Percentiles rank a stretch among this genome's conserved stretches.
Conservation (phyloP, 2,797 vertebrate genomes). For the Schizothorax lantsangensis region DNA sequence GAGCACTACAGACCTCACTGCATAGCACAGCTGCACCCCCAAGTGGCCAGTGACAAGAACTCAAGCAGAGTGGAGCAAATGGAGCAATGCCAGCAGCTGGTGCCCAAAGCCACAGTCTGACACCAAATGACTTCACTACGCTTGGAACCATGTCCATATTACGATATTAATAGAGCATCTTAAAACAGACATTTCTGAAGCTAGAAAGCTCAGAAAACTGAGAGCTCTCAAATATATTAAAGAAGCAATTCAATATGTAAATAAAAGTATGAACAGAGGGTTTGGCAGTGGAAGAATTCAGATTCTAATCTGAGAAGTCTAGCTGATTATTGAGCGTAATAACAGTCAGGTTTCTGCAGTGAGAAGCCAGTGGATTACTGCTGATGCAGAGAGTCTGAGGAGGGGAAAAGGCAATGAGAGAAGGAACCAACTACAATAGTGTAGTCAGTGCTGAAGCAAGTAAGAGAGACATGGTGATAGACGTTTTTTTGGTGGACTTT, state of each 20-base stretch:
- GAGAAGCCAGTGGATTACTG: slow-evolving; percentile 49
- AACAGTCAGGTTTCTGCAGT: slow-evolving; percentile 28
- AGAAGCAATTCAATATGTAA: slow-evolving; percentile 68
- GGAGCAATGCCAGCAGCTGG: slow-evolving; percentile 60
- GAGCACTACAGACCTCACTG: background rate
- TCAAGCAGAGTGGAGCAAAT: background rate
- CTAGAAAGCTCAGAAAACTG: slow-evolving; percentile 65
- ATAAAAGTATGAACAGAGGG: slow-evolving; percentile 65
- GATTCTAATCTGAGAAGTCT: slow-evolving; percentile 64
- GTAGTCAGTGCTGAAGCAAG: background rate
- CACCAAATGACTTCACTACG: slow-evolving; percentile 79
- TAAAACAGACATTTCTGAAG: slow-evolving; percentile 64
- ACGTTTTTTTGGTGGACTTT: background rate
- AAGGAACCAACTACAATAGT: background rate
- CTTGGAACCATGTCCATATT: slow-evolving; percentile 70
- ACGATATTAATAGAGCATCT: slow-evolving; percentile 76
- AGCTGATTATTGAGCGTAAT: slow-evolving; percentile 29
- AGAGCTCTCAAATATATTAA: slow-evolving; percentile 71
- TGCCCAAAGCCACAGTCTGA: slow-evolving; percentile 77
- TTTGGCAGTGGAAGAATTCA: slow-evolving; percentile 56
- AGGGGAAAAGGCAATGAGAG: background rate
- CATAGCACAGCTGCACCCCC: slow-evolving; percentile 84
- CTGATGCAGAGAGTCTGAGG: background rate
- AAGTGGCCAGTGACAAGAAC: slow-evolving; percentile 74
- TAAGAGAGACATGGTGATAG: background rate